Base-by-base conservation (phyloP, 2,113 vertebrate species). In the Gorsachius goisagi region DNA sequence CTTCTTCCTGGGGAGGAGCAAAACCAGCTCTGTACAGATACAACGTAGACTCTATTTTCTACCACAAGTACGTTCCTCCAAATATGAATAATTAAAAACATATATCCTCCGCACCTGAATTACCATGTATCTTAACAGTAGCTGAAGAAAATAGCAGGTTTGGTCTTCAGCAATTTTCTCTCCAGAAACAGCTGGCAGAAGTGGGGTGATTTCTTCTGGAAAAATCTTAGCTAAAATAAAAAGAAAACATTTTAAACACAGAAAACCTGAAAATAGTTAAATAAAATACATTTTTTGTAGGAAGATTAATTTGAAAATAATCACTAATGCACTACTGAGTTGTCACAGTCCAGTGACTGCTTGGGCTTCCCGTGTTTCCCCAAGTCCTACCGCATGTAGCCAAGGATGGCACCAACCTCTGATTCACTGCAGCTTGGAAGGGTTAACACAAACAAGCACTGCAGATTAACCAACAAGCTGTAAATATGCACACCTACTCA, bases 71-170 rank as follows among this genome's bases (percentile, higher is more conserved):
- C 11, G 19, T 21, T 28, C 53, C 66, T 64, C 41, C 22, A 58
- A 24, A 53, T 2, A 28, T 1, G 6, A 56, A 32, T 15, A 45
- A 23, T n/a, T 55, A 27, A 76, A 66, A 73, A 53, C 18, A 8
- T 1, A 5, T 6, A 72, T 58, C 33, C 24, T 73, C 77, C 97
- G 96, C 96, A 99, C 99, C 99, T 99, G 99, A 92, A 99, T 98
- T 75, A 99, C 99, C 99, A 99, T 99, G 56, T 99, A 99, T 95
- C 99, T 99, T 78, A 99, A 98, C 52, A 99, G 96, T 27, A 98
- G 98, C 96, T 99, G 99, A 59, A 99, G 99, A 87, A 99, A 98
- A 97, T 98, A 99, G 98, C 99, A 99, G 35, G 99, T 99, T 87
- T 98, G 99, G 96, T 99, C 99, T 67, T 99, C 99, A 28, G 98